Evolutionary conservation across 2,113 vertebrate genomes (phyloP), one percentile per base, ranked within the genome.

Genomic region (Silurus meridionalis): DNA sequence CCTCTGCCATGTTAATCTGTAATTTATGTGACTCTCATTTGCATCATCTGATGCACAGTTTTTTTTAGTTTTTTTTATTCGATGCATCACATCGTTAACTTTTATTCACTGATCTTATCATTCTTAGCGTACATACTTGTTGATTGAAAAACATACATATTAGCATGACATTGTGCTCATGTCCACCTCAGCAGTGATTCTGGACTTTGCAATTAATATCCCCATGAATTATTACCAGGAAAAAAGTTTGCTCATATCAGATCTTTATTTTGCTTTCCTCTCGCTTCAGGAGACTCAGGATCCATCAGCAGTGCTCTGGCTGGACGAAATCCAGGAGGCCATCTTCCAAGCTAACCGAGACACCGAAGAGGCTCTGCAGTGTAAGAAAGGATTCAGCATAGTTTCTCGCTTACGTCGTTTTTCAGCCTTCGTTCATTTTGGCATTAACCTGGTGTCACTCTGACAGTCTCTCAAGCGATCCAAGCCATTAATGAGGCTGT

Each of bases 241-340:
- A 53, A n/a, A 58, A 10, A 0, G 13, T 9, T 58, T 79, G 14
- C 77, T 79, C 23, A 75, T 78, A 19, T 21, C 17, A 61, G 28
- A 23, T 81, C 23, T 58, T 60, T 17, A 48, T 37, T n/a, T 52
- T 10, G 53, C 1, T 14, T 25, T 86, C 2, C 90, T 52, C 37
- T 90, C 37, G 55, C 4, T 92, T 11, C 90, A 99, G 98, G 98
- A 99, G 91, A 98, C 96, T 0, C 95, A 91, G 89, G 98, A 99
- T 89, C 97, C 98, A 17, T 99, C 98, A 50, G 98, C 97, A 83
- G 98, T 98, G 60, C 92, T 99, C 57, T 99, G 98, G 98, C 89
- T 99, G 91, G 98, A 99, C 94, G 98, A 99, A 94, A 99, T 99
- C 91, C 98, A 99, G 89, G 96, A 96, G 83, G 96, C 96, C 6